These are phyloP conservation scores for Drosophila anceps DNA, from an alignment of 2,888 invertebrate genomes.

Conservation along the genomic window DNA sequence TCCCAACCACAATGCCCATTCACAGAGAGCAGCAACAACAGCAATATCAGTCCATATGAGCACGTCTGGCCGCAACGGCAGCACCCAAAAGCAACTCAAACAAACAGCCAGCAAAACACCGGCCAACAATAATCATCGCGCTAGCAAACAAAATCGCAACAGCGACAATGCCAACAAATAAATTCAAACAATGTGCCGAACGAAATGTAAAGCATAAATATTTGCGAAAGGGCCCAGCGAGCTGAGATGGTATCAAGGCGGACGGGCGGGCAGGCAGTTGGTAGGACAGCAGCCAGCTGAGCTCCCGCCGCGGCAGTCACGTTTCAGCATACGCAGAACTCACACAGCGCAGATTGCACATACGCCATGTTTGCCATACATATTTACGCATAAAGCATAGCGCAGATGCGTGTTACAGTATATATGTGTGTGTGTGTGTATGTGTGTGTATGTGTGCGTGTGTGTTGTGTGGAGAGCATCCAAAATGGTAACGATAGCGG, in stretches of 20 bases:
- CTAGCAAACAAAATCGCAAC: conserved; percentile 66
- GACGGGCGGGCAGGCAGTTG: neutral
- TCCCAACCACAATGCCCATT: conserved; percentile 55
- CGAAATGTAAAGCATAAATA: conserved; percentile 80
- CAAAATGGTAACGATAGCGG: conserved; percentile 48
- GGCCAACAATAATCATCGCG: conserved; percentile 72
- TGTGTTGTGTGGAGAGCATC: neutral
- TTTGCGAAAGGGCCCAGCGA: conserved; percentile 73
- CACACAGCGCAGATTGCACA: conserved; percentile 71
- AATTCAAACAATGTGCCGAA: conserved; percentile 81
- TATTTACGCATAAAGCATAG: conserved; percentile 70
- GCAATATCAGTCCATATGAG: conserved; percentile 43
- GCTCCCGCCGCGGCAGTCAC: conserved; percentile 70
- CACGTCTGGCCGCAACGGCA: conserved; percentile 65
- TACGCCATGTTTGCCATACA: conserved; percentile 76
- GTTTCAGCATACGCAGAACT: conserved; percentile 58
- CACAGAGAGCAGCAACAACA: conserved; percentile 7
- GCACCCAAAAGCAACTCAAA: conserved; percentile 49
- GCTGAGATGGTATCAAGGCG: conserved; percentile 2
- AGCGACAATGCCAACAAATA: conserved; percentile 74
- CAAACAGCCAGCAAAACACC: conserved; percentile 38
- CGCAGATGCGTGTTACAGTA: conserved; percentile 18
- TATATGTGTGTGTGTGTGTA: conserved; percentile 1
- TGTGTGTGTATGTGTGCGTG: too few species aligned
- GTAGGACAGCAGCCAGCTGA: conserved; percentile 63